Percentiles rank a stretch among this genome's conserved stretches.
phyloP scores from a whole-genome alignment of 1,140 invertebrate species.

The Helicoverpa armigera region DNA sequence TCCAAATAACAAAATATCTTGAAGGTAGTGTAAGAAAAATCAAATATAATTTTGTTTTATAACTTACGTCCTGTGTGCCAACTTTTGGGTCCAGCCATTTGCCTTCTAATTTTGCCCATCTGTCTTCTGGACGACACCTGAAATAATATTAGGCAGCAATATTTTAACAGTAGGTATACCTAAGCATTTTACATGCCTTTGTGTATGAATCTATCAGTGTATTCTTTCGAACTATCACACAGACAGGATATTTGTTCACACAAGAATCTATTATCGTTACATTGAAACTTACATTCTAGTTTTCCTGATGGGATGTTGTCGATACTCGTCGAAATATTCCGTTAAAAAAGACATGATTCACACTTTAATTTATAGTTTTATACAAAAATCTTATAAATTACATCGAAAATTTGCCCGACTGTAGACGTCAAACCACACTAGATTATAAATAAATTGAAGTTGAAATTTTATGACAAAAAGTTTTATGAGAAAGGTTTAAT shows the following conservation, averaged over 20 bases:
- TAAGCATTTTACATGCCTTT: no score
- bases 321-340: slow-evolving; percentile 82
- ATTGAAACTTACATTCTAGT: slow-evolving; percentile 76
- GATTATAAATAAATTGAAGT: background rate
- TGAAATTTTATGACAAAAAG: background rate
- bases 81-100: slow-evolving; percentile 77
- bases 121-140: slow-evolving; percentile 76
- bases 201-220: no score
- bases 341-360: slow-evolving; percentile 80
- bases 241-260: no score
- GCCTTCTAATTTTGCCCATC: slow-evolving; percentile 78
- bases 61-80: slow-evolving; percentile 77
- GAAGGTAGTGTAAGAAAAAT: no score
- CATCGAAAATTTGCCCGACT: background rate
- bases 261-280: no score
- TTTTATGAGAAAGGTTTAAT: background rate
- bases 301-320: slow-evolving; percentile 77
- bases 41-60: no score
- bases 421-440: background rate
- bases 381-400: background rate
- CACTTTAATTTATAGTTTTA: slow-evolving; percentile 38
- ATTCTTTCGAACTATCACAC: no score
- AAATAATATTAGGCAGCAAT: background rate
- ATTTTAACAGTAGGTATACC: background rate
- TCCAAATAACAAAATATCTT: no score